Conservation (phyloP, 2,797 vertebrate species). For the Notamacropus eugenii region DNA sequence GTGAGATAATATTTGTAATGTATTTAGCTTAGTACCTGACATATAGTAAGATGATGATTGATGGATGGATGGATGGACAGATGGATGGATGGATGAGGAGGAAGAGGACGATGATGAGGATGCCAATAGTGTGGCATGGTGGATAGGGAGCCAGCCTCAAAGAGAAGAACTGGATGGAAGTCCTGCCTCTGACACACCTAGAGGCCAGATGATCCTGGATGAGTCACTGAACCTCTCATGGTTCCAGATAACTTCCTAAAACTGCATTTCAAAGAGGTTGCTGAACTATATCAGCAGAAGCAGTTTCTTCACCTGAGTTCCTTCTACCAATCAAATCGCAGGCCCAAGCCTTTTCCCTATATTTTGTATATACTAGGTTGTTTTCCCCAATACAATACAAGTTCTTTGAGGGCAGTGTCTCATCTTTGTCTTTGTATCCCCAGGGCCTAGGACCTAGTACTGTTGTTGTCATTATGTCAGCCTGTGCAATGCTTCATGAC, state of each 20-base stretch:
- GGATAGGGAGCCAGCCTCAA: neutral
- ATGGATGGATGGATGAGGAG: too few relatives aligned
- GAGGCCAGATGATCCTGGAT: neutral
- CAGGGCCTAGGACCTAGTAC: neutral
- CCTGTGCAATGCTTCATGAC: neutral
- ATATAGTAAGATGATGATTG: too few relatives aligned
- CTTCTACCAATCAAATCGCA: neutral
- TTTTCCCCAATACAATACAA: neutral
- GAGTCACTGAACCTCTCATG: neutral
- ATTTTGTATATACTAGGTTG: neutral
- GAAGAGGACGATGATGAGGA: too few relatives aligned
- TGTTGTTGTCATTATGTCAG: neutral
- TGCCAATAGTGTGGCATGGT: neutral
- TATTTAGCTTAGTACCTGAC: neutral
- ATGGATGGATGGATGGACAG: too few relatives aligned
- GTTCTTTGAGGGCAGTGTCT: neutral
- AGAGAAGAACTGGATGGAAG: neutral
- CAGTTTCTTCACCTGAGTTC: neutral
- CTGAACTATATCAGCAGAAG: neutral
- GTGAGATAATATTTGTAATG: accelerated
- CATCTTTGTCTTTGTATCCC: neutral
- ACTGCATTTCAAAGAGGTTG: neutral
- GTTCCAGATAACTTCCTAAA: neutral
- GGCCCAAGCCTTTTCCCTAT: neutral
- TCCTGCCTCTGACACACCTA: neutral